Percentiles rank a stretch among this genome's conserved stretches.
Conservation (phyloP, 2,888 invertebrate genomes). For the Platynereis dumerilii region DNA sequence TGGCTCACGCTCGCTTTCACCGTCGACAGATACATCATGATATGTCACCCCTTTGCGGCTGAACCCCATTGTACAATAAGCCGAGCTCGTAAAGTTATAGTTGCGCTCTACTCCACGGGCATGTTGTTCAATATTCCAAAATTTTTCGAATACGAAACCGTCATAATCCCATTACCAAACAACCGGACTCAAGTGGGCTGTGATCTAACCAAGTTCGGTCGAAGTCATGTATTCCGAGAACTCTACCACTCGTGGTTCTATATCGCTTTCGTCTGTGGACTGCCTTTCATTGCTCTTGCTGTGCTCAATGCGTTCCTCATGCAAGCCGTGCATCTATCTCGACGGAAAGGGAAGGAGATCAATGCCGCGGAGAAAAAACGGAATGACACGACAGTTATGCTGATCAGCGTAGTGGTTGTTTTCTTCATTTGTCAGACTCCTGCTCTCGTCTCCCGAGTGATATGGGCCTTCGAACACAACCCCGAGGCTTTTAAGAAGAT, state of each 20-base stretch:
- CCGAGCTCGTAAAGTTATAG: slow-evolving; percentile 52
- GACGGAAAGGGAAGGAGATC: slow-evolving; percentile 51
- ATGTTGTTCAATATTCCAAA: slow-evolving; percentile 57
- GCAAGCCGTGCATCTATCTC: slow-evolving; percentile 55
- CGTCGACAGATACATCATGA: slow-evolving; percentile 63
- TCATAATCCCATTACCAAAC: slow-evolving; percentile 31
- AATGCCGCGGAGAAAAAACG: slow-evolving; percentile 57
- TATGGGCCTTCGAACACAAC: slow-evolving; percentile 54
- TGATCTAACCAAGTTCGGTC: slow-evolving; percentile 49
- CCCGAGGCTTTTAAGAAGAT: slow-evolving; percentile 26
- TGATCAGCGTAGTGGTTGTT: slow-evolving; percentile 61
- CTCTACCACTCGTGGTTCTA: slow-evolving; percentile 61
- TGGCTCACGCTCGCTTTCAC: slow-evolving; percentile 62
- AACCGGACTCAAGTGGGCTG: slow-evolving; percentile 34
- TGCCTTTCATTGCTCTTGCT: slow-evolving; percentile 60
- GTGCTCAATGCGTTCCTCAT: slow-evolving; percentile 60
- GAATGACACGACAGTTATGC: slow-evolving; percentile 63
- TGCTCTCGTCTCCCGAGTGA: slow-evolving; percentile 59
- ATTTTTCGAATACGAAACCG: slow-evolving; percentile 57
- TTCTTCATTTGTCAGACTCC: slow-evolving; percentile 63
- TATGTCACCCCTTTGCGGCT: slow-evolving; percentile 62
- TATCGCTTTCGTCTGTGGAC: slow-evolving; percentile 57
- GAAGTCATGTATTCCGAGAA: slow-evolving; percentile 41
- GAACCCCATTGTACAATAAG: slow-evolving; percentile 55
- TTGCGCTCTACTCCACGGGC: slow-evolving; percentile 47